Evolutionary conservation across 2,113 vertebrate genomes (phyloP), one percentile per base, ranked within the genome.

Genomic region (Oncorhynchus gorbuscha): DNA sequence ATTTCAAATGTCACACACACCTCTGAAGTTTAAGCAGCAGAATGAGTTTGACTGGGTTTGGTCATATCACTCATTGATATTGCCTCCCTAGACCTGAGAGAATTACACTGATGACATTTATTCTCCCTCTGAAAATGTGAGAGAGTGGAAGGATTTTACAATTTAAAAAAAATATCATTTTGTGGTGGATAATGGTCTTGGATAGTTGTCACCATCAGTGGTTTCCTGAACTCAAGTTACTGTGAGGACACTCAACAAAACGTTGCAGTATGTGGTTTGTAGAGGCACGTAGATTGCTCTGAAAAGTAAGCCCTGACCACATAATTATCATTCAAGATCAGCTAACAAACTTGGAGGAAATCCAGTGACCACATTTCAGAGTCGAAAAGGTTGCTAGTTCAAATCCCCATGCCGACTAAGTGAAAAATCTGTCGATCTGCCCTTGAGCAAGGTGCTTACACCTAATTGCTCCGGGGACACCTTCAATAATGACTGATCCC

Each of bases 31-130:
- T 67, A 67, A 58, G 55, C 55, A 58, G 64, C 39, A 45, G 39
- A 45, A 66, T 13, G 64, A 28, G 22, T 66, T 24, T 28, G 65
- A 67, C 65, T 67, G 26, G 13, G 16, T 28, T 67, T 24, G 16
- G 65, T 28, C 65, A 67, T 24, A 67, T 67, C 65, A 30, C 4
- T 32, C 24, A 26, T 30, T 67, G 65, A 67, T 67, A 67, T 32
- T 67, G 24, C 24, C 28, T 67, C 65, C 13, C 39, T 30, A 67
- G 28, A 30, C 65, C 5, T 58, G 39, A 16, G 65, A 67, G 28
- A 26, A 67, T 67, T 67, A 32, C 65, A 67, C 65, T 30, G 65
- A 67, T 67, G 65, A 67, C 28, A 67, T 67, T 67, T 67, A 30
- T 5, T 67, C 14, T 67, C 28, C 65, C 62, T 12, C 11, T 13